Evolutionary conservation across 1,140 invertebrate species (phyloP), one percentile per base, ranked within the genome.

Genomic region (Mya arenaria): DNA sequence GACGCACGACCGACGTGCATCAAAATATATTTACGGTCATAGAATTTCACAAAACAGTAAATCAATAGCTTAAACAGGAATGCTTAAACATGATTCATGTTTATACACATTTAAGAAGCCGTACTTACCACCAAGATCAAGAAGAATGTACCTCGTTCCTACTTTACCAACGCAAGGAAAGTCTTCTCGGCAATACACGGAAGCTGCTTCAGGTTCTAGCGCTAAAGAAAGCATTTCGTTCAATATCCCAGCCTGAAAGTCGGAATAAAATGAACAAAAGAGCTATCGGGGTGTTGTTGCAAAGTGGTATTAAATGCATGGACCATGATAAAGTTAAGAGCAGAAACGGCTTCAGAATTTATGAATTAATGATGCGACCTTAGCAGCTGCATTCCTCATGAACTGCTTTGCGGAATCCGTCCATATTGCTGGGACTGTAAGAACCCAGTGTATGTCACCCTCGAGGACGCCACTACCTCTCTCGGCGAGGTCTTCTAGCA

Each of bases 371-470:
- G 44, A 13, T 48, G 10, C 10, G 4, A 65, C 60, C 5, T 66
- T 30, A 5, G 15, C 52, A 48, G 62, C 74, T 19, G 74, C 74
- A 13, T 77, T 41, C 23, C 74, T 44, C 74, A 77, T 77, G 23
- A 77, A 77, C 2, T n/a, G 15, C 25, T 77, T 77, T 0, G 74
- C 63, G 6, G 28, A n/a, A 41, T 77, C 74, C 63, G 63, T 36
- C 74, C 74, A 77, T 32, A 77, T 77, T 2, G 74, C 74, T 32
- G 74, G 74, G 19, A 77, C 62, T 30, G 74, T 77, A 0, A 77
- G n/a, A 17, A 77, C 30, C 74, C 74, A 77, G 28, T 37, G 74
- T 48, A 77, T 77, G 32, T 77, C 74, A 23, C 30, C 17, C 1
- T 62, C 60, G 25, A 17, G 25, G 37, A 4, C 0, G 6, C 32